These are phyloP conservation scores for Trachelus stipa DNA, from an alignment of 2,888 invertebrate genomes.

Conservation along the genomic window DNA sequence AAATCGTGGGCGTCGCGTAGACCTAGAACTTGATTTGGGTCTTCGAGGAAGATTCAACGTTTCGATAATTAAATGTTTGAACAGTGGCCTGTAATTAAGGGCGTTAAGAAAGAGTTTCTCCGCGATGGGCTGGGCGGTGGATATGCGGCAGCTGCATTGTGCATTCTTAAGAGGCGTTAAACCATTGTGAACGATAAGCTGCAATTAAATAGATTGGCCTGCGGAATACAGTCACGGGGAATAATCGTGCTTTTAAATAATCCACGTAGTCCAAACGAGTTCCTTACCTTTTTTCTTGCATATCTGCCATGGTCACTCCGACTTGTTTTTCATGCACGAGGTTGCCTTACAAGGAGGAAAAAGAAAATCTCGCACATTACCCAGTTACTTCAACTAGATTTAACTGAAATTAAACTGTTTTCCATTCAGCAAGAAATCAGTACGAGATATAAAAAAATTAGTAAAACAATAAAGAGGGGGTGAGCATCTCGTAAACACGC, in stretches of 20 bases:
- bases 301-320: not conserved
- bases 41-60: constrained; percentile 41
- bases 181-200: constrained; percentile 50
- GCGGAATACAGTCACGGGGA: constrained; percentile 23
- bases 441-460: not conserved
- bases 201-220: constrained; percentile 56
- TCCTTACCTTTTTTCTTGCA: not conserved
- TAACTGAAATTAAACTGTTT: not conserved
- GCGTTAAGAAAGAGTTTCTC: constrained; percentile 33
- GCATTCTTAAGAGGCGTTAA: constrained; percentile 38
- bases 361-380: not conserved
- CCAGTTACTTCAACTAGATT: not conserved
- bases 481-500: not conserved
- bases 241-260: constrained; percentile 1
- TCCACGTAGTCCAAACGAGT: not conserved
- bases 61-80: constrained; percentile 58
- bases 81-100: constrained; percentile 54
- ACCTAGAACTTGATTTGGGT: constrained; percentile 24
- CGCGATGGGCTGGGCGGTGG: constrained; percentile 24
- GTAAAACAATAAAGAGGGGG: not conserved
- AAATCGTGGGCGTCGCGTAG: constrained; percentile 19
- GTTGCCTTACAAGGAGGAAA: not conserved
- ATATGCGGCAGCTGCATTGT: constrained; percentile 38
- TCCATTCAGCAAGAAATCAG: not conserved
- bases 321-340: not conserved